Conservation (phyloP, 2,888 invertebrate genomes). For the Mesochorus sp. region DNA sequence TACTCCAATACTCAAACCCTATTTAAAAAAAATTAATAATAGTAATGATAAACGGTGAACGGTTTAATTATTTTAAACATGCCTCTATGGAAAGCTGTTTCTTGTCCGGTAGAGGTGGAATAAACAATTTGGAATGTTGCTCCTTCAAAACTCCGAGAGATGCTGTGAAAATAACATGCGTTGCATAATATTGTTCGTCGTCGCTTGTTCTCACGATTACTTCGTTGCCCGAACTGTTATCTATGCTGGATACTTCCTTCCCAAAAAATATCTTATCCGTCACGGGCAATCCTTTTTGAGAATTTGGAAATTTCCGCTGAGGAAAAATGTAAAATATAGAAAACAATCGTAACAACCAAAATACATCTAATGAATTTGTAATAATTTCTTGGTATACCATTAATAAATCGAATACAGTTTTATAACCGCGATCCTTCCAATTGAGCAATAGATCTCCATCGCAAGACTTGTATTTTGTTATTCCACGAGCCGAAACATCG, state of each 20-base stretch:
- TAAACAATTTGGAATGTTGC: conserved; percentile 84
- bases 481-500: conserved; percentile 86
- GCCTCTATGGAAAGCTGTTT: conserved; percentile 85
- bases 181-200: conserved; percentile 84
- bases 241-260: conserved; percentile 84
- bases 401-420: conserved; percentile 87
- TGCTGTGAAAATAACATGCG: conserved; percentile 87
- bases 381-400: conserved; percentile 83
- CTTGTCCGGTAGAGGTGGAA: conserved; percentile 83
- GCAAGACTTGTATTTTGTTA: conserved; percentile 86
- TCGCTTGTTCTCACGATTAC: conserved; percentile 84
- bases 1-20: conserved; percentile 86
- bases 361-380: background rate
- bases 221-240: conserved; percentile 82
- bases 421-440: conserved; percentile 90
- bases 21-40: conserved; percentile 45
- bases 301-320: conserved; percentile 83
- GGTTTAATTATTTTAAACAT: conserved; percentile 54
- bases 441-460: conserved; percentile 88
- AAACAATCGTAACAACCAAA: conserved; percentile 30
- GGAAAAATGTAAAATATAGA: conserved; percentile 57
- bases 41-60: background rate
- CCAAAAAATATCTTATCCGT: conserved; percentile 82
- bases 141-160: conserved; percentile 88
- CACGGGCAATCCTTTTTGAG: conserved; percentile 81